Base-by-base conservation (phyloP, 2,113 vertebrate species). In the Puffinus mauretanicus region DNA sequence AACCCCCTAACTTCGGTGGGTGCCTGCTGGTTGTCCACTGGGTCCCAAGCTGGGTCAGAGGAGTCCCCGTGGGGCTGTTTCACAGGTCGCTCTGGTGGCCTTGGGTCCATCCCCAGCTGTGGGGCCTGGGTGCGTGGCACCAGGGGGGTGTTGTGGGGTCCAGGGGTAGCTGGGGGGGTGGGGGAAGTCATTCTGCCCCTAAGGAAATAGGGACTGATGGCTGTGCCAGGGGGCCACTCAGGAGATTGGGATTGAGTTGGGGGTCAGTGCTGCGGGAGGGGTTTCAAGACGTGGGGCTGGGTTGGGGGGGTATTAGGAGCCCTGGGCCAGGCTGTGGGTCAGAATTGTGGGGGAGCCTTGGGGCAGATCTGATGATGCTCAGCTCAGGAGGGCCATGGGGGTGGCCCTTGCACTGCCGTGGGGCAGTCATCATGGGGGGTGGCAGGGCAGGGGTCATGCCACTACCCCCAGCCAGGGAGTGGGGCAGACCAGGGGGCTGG, bases 151-250 rank as follows among this genome's bases (percentile, higher is more conserved):
- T 44, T 79, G 36, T 66, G 55, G 15, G 3, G 12, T n/a, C 17
- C 40, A 44, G 18, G 5, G 3, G 2, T 34, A 16, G 20, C 24
- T 54, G 30, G 1, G 8, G 2, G 3, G 4, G 0, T 29, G 4
- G 16, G 34, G 38, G 21, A 81, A 87, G 5, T 29, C 18, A 73
- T 34, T 34, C 40, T 88, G 24, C 10, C 27, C 38, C 65, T n/a
- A 32, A 62, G 16, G 49, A 69, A 69, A 85, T 3, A 38, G 25
- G 18, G 20, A 26, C 7, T 38, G 38, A 22, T 61, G 70, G 12
- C 30, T 36, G 16, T 44, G 25, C 36, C 65, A 36, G 2, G 18
- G 32, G n/a, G 4, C 1, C 61, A 55, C 22, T 38, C 20, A 32
- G 61, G 29, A 88, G 11, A 6, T 47, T 55, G n/a, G 44, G n/a